phyloP scores from a whole-genome alignment of 2,797 vertebrate species.

The Mycteria americana region DNA sequence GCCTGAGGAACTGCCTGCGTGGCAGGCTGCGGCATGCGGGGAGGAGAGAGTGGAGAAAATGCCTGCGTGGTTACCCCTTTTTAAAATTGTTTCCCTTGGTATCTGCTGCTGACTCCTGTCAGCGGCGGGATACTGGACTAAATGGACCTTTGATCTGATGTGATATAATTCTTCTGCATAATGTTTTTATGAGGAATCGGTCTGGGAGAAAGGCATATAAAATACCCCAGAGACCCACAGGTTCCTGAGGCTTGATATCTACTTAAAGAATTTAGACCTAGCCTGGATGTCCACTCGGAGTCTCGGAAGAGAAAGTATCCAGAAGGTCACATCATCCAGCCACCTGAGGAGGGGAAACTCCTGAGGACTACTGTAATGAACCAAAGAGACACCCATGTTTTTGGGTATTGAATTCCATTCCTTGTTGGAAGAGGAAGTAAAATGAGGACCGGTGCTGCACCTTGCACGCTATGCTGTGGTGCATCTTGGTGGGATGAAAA shows the following conservation, averaged over 20 bases:
- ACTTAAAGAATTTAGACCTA: neutral
- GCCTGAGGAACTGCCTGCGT: neutral
- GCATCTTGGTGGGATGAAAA: neutral
- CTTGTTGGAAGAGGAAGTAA: neutral
- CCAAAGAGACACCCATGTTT: neutral
- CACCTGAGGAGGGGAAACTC: neutral
- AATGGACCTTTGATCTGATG: neutral
- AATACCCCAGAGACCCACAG: neutral
- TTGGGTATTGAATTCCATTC: neutral
- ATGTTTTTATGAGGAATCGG: neutral
- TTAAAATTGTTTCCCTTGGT: neutral
- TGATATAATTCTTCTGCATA: neutral
- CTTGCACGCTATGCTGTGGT: accelerated
- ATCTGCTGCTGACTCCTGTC: neutral
- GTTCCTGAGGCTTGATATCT: neutral
- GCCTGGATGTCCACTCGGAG: neutral
- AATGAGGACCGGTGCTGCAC: neutral
- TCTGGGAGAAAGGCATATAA: neutral
- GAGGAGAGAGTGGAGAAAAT: neutral
- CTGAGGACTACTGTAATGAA: neutral
- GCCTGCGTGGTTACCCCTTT: neutral
- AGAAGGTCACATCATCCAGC: neutral
- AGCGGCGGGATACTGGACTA: neutral
- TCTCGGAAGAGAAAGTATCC: neutral
- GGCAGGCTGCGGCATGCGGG: neutral